Conservation (phyloP, 2,888 invertebrate species). For the Amaurobius ferox region DNA sequence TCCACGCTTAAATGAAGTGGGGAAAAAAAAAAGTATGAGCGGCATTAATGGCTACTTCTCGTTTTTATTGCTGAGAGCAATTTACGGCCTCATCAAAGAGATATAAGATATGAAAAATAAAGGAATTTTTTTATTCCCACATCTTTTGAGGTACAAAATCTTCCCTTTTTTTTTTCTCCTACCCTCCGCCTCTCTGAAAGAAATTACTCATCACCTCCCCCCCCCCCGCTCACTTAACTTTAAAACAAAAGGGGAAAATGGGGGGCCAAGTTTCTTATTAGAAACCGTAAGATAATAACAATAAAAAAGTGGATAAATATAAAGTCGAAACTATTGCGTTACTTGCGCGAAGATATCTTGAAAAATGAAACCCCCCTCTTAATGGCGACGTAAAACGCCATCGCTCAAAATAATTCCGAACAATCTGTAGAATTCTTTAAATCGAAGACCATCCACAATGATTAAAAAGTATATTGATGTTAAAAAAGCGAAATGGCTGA, state of each 20-base stretch:
- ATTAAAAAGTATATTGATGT: constrained; percentile 16
- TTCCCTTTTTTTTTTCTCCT: too few relatives aligned
- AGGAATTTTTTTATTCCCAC: constrained; percentile 25
- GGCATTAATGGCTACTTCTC: constrained; percentile 31
- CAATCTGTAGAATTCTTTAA: constrained; percentile 26
- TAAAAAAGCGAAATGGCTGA: constrained; percentile 6
- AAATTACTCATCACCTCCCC: constrained; percentile 17
- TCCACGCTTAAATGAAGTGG: constrained; percentile 23
- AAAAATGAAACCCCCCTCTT: constrained; percentile 7
- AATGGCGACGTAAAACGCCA: constrained; percentile 13
- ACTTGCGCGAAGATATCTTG: constrained; percentile 17
- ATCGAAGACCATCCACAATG: constrained; percentile 10
- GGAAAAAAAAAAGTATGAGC: constrained; percentile 14
- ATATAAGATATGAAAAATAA: constrained; percentile 19
- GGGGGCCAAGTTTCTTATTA: constrained; percentile 26
- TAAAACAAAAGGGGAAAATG: constrained; percentile 39
- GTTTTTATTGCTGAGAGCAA: constrained; percentile 55
- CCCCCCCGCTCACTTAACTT: constrained; percentile 46
- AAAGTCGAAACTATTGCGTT: constrained; percentile 12
- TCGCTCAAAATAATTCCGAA: constrained; percentile 55
- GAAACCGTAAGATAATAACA: constrained; percentile 11
- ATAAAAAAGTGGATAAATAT: constrained; percentile 47
- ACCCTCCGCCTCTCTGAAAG: background rate
- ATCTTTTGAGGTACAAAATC: constrained; percentile 3
- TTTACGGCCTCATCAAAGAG: constrained; percentile 62